Conservation (phyloP, 2,113 vertebrate genomes). For the Phycodurus eques region DNA sequence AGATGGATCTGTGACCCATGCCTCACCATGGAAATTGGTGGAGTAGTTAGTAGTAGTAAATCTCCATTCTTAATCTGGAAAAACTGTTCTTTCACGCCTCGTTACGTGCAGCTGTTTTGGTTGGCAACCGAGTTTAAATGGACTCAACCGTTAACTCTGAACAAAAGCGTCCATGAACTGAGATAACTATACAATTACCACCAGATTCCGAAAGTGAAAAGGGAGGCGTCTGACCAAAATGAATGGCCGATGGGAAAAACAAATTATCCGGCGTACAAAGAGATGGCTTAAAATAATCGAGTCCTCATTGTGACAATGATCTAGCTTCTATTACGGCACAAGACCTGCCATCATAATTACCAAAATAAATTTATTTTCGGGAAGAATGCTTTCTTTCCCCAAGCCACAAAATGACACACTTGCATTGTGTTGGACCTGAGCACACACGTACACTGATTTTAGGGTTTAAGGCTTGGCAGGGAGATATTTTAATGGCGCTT, state of each 20-base stretch:
- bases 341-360: neutral
- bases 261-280: neutral
- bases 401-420: constrained; percentile 2
- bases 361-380: neutral
- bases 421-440: neutral
- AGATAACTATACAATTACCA: neutral
- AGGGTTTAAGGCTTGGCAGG: neutral
- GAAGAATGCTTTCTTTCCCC: neutral
- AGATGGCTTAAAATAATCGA: neutral
- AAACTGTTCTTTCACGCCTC: neutral
- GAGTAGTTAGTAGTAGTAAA: neutral
- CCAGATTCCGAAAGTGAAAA: neutral
- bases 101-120: neutral
- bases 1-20: neutral
- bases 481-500: neutral
- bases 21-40: neutral
- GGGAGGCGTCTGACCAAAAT: neutral
- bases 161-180: neutral
- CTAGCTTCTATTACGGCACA: neutral
- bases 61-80: neutral
- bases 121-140: neutral
- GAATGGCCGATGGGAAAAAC: neutral
- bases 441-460: neutral
- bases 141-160: neutral
- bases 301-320: neutral